Evolutionary conservation across 2,888 invertebrate species (phyloP), one percentile per base, ranked within the genome.

Genomic region (Drosophila glabriapex): DNA sequence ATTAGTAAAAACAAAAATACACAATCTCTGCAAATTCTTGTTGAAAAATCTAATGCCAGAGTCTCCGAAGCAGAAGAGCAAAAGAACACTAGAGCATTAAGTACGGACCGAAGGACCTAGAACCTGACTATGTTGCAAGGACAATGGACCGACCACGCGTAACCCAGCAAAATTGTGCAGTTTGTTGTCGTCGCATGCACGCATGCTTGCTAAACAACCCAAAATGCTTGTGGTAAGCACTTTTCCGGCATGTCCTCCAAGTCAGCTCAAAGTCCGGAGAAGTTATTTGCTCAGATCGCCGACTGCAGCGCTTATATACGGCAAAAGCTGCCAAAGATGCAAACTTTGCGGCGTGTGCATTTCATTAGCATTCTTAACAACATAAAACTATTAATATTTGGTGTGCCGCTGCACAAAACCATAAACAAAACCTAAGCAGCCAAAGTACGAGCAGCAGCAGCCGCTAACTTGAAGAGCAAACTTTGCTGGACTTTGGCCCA

Each of bases 141-240:
- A 53, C 37, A 55, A 37, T 4, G 41, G 39, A 31, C 28, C 37
- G 28, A 71, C 66, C 72, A 68, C 88, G 88, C 85, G 89, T 82
- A 85, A 72, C 59, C 69, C 82, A 69, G 75, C 67, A 72, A 78
- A 82, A 88, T 78, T 76, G 64, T 73, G 72, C 78, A 89, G 86
- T 82, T 85, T 86, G 82, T 78, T 82, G 84, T 86, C 78, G 75
- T 84, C 80, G 86, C 84, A 86, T 78, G 89, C 85, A 86, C 85
- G 85, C 85, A 84, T 84, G 84, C 80, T 68, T 85, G 69, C 69
- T 59, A 65, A 74, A 66, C 59, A 79, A 39, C 55, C 71, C 70
- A 68, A 79, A 80, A 87, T 78, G 78, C 85, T 87, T 87, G 78
- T 69, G 85, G 80, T 78, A 82, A 78, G 82, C 86, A 89, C 78